Conservation (phyloP, 2,797 vertebrate genomes). For the Betta splendens region DNA sequence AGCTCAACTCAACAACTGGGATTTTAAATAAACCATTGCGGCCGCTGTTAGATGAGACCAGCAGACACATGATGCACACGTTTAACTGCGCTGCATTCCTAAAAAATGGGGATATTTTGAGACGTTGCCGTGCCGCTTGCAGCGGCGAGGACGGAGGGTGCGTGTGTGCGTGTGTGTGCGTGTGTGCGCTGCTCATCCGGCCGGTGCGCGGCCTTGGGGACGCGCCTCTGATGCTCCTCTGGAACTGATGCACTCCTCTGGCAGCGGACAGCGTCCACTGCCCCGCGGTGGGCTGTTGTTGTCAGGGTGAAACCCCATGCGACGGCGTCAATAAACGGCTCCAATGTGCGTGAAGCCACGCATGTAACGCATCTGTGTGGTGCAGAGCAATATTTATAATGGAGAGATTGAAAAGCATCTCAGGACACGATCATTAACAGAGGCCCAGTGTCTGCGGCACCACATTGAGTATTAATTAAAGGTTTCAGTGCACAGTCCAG, state of each 20-base stretch:
- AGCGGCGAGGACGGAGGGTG: constrained; percentile 25
- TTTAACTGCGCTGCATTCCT: constrained; percentile 17
- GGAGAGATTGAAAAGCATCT: not conserved
- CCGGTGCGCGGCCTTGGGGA: constrained; percentile 52
- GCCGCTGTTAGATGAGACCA: constrained; percentile 23
- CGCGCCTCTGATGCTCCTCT: constrained; percentile 29
- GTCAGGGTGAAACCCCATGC: constrained; percentile 27
- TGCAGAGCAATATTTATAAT: constrained; percentile 2
- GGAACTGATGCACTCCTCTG: constrained; percentile 42
- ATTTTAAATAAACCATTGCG: constrained; percentile 30
- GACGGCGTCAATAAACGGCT: constrained; percentile 12
- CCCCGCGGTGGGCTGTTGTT: too few species aligned
- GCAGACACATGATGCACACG: constrained; percentile 31
- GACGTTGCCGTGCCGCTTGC: constrained; percentile 64
- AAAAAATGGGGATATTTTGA: constrained; percentile 61
- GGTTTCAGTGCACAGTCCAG: too few species aligned
- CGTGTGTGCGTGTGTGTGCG: too few species aligned
- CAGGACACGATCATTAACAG: not conserved
- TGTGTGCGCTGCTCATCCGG: constrained; percentile 55
- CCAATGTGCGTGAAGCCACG: constrained; percentile 4
- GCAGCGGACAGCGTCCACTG: too few species aligned
- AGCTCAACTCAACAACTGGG: not conserved
- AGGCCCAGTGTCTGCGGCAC: not conserved
- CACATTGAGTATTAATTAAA: too few species aligned
- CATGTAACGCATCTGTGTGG: not conserved